Conservation (phyloP, 2,113 vertebrate species). For the Phocoena phocoena region DNA sequence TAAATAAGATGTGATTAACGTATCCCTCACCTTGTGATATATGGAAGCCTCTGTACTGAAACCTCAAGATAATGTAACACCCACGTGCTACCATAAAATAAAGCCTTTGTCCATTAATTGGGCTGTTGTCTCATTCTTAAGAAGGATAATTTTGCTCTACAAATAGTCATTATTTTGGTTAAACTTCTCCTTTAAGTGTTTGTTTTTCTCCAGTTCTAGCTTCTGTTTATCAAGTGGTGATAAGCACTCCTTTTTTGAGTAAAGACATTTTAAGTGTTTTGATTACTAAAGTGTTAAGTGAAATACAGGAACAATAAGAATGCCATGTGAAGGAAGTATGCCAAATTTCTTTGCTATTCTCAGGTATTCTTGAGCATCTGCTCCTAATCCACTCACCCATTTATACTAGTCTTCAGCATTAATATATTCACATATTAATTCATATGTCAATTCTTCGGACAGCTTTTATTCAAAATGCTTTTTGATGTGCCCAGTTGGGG, state of each 20-base stretch:
- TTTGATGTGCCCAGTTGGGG: not conserved
- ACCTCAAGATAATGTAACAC: not conserved
- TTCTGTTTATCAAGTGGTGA: not conserved
- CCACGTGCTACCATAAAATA: not conserved
- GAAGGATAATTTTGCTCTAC: not conserved
- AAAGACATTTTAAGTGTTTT: slow-evolving; percentile 14
- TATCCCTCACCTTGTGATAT: not conserved
- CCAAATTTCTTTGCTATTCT: not conserved
- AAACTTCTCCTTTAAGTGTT: not conserved
- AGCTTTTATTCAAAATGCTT: not conserved
- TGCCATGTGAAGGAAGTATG: not conserved
- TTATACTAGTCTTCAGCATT: not conserved
- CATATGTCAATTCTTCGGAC: not conserved
- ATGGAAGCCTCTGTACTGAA: not conserved
- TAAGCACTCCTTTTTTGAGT: not conserved
- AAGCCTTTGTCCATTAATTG: not conserved
- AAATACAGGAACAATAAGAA: not conserved
- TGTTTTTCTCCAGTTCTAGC: not conserved
- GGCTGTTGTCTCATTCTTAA: not conserved
- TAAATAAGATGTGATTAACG: not conserved
- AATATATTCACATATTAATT: not conserved
- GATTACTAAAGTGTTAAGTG: not conserved
- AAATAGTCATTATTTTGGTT: slow-evolving; percentile 15
- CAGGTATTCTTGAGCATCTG: not conserved
- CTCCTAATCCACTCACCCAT: not conserved